These are phyloP conservation scores for Dryobotodes eremita DNA, from an alignment of 2,888 invertebrate species.

Conservation along the genomic window DNA sequence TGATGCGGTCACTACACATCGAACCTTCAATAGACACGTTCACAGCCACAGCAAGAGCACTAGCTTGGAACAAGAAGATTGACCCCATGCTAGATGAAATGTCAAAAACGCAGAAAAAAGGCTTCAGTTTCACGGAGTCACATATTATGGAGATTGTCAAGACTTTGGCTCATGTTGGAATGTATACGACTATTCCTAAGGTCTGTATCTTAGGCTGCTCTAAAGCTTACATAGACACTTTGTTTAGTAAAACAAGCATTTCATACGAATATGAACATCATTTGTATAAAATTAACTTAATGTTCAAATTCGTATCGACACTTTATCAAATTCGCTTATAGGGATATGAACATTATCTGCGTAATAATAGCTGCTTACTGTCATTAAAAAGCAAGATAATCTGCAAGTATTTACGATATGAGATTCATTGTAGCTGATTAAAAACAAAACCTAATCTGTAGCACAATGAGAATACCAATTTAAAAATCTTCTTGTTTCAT, in stretches of 20 bases:
- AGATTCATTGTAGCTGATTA: too few relatives aligned
- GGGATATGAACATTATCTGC: background rate
- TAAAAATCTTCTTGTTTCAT: background rate
- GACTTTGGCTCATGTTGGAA: constrained; percentile 76
- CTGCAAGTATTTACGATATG: too few relatives aligned
- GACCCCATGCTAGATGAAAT: constrained; percentile 80
- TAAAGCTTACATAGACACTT: background rate
- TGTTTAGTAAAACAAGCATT: background rate
- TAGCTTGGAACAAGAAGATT: constrained; percentile 86
- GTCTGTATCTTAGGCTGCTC: constrained; percentile 65
- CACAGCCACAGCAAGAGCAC: constrained; percentile 86
- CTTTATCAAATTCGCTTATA: background rate
- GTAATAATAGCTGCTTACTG: background rate
- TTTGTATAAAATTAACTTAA: background rate
- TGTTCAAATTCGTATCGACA: background rate
- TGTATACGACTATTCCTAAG: constrained; percentile 77
- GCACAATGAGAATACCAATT: background rate
- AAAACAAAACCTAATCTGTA: too few relatives aligned
- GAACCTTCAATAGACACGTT: constrained; percentile 86
- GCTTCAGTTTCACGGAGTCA: constrained; percentile 79
- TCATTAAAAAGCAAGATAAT: background rate
- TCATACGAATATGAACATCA: background rate
- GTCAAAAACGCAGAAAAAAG: constrained; percentile 73
- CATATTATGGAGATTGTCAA: constrained; percentile 89
- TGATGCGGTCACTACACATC: constrained; percentile 91